Conservation (phyloP, 2,888 invertebrate genomes). For the Lutraria lutraria region DNA sequence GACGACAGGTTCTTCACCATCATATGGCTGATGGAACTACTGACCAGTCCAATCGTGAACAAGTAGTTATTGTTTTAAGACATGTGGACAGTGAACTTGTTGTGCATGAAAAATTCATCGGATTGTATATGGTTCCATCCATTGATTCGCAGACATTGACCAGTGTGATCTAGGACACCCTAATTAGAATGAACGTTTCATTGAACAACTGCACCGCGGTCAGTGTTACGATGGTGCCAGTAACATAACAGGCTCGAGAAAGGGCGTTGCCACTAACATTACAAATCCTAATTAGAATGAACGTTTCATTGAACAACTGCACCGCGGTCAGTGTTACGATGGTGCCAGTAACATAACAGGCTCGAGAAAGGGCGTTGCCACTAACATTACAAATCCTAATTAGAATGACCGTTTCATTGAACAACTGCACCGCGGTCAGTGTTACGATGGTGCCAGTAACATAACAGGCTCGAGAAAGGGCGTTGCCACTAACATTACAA, state of each 20-base stretch:
- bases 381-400: too few relatives aligned
- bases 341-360: too few relatives aligned
- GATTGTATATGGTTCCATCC: conserved; percentile 56
- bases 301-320: too few relatives aligned
- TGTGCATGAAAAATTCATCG: conserved; percentile 71
- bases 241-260: conserved; percentile 54
- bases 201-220: conserved; percentile 64
- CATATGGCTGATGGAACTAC: conserved; percentile 71
- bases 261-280: conserved; percentile 61
- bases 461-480: too few relatives aligned
- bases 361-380: too few relatives aligned
- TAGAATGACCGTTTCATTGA: too few relatives aligned
- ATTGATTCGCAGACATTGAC: conserved; percentile 57
- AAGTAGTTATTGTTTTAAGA: conserved; percentile 68
- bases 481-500: too few relatives aligned
- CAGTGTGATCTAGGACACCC: conserved; percentile 56
- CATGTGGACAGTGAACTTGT: conserved; percentile 62
- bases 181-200: conserved; percentile 60
- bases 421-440: too few relatives aligned
- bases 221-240: conserved; percentile 68
- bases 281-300: too few relatives aligned
- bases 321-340: too few relatives aligned
- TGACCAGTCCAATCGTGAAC: conserved; percentile 70
- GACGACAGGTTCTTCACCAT: conserved; percentile 57
- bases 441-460: too few relatives aligned